These are phyloP conservation scores for Iselma pallidipennis DNA, from an alignment of 2,888 invertebrate genomes.

Conservation along the genomic window DNA sequence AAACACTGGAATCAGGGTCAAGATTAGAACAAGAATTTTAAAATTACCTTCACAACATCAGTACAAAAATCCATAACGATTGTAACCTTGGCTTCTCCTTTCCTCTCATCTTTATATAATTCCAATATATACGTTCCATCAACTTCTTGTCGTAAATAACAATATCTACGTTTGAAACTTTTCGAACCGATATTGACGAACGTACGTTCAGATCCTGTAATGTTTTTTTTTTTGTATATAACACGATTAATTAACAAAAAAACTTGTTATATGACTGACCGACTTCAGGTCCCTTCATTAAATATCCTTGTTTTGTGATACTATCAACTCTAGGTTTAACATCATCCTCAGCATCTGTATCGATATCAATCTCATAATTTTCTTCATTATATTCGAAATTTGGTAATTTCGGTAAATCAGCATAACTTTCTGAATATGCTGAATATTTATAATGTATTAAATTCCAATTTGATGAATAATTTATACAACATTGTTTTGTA, in stretches of 20 bases:
- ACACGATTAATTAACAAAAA: not conserved
- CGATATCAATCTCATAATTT: constrained; percentile 87
- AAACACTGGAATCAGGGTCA: not conserved
- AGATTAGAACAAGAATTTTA: not conserved
- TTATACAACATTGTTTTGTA: constrained; percentile 69
- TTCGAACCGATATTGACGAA: constrained; percentile 91
- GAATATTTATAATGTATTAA: constrained; percentile 90
- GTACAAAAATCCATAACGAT: constrained; percentile 94
- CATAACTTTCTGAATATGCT: constrained; percentile 84
- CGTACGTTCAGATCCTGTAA: constrained; percentile 75
- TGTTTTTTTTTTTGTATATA: not conserved
- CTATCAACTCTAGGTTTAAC: constrained; percentile 70
- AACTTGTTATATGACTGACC: constrained; percentile 47
- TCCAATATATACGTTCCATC: constrained; percentile 91
- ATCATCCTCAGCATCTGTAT: constrained; percentile 79
- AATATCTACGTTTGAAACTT: constrained; percentile 89
- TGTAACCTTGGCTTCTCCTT: constrained; percentile 86
- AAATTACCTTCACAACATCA: constrained; percentile 76
- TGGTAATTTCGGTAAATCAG: constrained; percentile 80
- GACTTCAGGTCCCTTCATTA: constrained; percentile 90
- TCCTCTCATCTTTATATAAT: constrained; percentile 91
- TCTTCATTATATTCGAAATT: constrained; percentile 74
- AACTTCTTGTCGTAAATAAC: constrained; percentile 86
- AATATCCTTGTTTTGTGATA: constrained; percentile 87
- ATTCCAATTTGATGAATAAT: constrained; percentile 88